phyloP scores from a whole-genome alignment of 2,888 invertebrate species.

The Athalia rosae region DNA sequence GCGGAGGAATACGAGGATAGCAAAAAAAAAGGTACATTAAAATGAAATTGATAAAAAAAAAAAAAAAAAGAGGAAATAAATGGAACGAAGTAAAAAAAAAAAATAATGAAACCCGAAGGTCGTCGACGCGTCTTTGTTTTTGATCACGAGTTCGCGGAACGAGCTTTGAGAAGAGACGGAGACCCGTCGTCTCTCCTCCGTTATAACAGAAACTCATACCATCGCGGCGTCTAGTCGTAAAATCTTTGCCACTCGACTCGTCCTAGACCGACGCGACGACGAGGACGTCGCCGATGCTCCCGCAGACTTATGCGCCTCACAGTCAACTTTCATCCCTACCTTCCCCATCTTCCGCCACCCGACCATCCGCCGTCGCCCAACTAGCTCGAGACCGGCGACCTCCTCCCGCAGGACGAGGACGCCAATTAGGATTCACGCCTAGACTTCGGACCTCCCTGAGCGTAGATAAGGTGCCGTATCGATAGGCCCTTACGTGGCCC shows the following conservation, averaged over 20 bases:
- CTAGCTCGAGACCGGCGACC: background rate
- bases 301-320: constrained; percentile 7
- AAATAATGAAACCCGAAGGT: constrained; percentile 28
- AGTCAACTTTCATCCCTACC: background rate
- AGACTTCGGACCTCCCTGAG: constrained; percentile 32
- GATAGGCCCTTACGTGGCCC: background rate
- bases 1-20: background rate
- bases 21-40: constrained; percentile 5
- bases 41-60: background rate
- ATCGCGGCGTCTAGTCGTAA: constrained; percentile 37
- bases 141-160: constrained; percentile 39
- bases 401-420: background rate
- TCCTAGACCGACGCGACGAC: constrained; percentile 21
- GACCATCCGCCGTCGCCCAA: background rate
- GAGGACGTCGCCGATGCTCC: background rate
- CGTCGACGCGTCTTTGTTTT: constrained; percentile 42
- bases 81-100: background rate
- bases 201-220: background rate
- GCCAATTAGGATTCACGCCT: constrained; percentile 39
- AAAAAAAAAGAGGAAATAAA: background rate
- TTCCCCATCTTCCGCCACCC: background rate
- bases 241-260: constrained; percentile 37
- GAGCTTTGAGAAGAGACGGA: background rate
- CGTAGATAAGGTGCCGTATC: background rate
- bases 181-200: background rate